Conservation (phyloP, 2,113 vertebrate species). For the Sula dactylatra region DNA sequence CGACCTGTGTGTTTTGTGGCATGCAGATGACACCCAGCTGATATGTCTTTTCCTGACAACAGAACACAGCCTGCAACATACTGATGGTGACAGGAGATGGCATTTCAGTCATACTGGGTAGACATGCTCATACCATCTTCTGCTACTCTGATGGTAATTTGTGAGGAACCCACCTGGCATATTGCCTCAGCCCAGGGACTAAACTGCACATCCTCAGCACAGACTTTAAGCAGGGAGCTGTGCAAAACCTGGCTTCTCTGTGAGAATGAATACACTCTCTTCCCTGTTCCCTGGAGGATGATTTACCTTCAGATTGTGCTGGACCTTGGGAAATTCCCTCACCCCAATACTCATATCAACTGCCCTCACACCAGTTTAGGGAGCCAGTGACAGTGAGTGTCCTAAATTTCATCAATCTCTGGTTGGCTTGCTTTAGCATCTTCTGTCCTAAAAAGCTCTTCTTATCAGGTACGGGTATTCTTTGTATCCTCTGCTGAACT, state of each 20-base stretch:
- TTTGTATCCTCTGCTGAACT: background rate
- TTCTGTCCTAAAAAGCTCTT: background rate
- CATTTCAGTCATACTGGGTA: conserved; percentile 2
- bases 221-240: background rate
- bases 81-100: background rate
- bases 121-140: background rate
- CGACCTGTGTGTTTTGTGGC: background rate
- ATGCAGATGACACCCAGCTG: background rate
- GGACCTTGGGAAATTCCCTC: background rate
- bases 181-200: background rate
- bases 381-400: background rate
- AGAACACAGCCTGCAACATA: background rate
- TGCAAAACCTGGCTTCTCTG: background rate
- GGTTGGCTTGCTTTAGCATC: background rate
- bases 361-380: background rate
- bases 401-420: background rate
- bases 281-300: background rate
- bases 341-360: background rate
- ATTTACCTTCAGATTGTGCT: background rate
- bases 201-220: background rate
- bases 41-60: background rate
- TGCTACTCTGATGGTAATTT: background rate
- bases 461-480: background rate
- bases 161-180: background rate
- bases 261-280: background rate